Evolutionary conservation across 2,113 vertebrate species (phyloP).

Genomic region (Plestiodon gilberti): DNA sequence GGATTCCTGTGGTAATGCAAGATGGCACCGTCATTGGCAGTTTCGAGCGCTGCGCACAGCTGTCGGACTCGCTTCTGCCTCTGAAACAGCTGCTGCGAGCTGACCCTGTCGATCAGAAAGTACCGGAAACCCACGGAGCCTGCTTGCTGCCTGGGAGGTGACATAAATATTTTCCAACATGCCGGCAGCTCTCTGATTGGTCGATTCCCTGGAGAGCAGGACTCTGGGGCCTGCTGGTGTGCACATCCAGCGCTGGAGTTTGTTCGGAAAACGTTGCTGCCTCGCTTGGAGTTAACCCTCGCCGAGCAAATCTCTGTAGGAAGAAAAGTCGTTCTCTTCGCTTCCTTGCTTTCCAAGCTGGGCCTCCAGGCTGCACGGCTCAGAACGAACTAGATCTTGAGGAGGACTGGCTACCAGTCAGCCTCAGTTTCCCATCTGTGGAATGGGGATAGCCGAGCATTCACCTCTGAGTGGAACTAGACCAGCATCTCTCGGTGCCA

Average conservation of each 20-base stretch:
- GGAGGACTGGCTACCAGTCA: accelerated
- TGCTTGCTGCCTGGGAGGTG: slow-evolving; percentile 69
- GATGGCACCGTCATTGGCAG: slow-evolving; percentile 32
- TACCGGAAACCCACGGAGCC: slow-evolving; percentile 51
- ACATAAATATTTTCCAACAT: slow-evolving; percentile 75
- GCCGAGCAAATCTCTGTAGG: neutral
- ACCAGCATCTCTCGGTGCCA: too few species aligned
- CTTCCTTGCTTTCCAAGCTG: neutral
- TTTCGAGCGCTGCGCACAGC: slow-evolving; percentile 45
- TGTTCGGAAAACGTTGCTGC: slow-evolving; percentile 27
- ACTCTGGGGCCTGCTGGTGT: slow-evolving; percentile 26
- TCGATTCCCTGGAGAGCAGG: slow-evolving; percentile 67
- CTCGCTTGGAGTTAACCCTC: slow-evolving; percentile 48
- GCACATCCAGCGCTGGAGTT: slow-evolving; percentile 15
- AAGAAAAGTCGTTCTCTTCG: too few species aligned
- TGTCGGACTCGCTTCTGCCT: slow-evolving; percentile 55
- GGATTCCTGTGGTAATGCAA: accelerated
- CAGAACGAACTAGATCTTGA: accelerated
- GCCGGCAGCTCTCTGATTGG: slow-evolving; percentile 69
- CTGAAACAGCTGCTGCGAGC: slow-evolving; percentile 72
- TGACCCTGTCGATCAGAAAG: slow-evolving; percentile 71
- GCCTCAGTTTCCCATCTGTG: neutral
- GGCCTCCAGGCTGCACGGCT: neutral
- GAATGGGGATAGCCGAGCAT: accelerated
- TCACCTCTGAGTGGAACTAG: neutral